Conservation (phyloP, 2,888 invertebrate species). For the Philereme transversata region DNA sequence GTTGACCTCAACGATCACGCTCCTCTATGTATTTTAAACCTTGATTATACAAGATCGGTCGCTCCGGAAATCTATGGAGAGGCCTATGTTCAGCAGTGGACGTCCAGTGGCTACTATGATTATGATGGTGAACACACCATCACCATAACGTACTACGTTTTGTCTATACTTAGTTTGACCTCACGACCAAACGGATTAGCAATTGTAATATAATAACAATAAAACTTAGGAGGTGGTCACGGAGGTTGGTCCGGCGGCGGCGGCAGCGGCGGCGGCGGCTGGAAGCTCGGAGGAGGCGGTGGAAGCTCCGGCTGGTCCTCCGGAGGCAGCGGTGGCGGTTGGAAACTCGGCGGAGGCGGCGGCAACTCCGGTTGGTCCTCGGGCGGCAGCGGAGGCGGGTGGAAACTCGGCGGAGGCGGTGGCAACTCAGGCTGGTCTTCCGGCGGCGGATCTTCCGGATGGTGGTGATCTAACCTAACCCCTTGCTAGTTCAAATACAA, state of each 20-base stretch:
- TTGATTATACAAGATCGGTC: neutral
- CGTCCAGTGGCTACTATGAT: too few species aligned
- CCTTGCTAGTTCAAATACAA: slow-evolving; percentile 56
- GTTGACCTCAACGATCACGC: slow-evolving; percentile 11
- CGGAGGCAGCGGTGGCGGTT: slow-evolving; percentile 48
- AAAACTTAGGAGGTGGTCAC: slow-evolving; percentile 42
- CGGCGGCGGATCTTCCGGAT: slow-evolving; percentile 55
- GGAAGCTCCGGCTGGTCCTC: slow-evolving; percentile 37
- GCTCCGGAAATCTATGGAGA: too few species aligned
- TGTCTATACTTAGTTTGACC: neutral
- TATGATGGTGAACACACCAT: neutral
- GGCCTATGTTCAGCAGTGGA: too few species aligned
- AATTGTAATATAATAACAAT: neutral
- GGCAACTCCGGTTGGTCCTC: slow-evolving; percentile 37
- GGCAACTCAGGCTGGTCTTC: slow-evolving; percentile 34
- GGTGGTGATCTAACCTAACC: slow-evolving; percentile 62
- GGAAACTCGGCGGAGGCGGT: slow-evolving; percentile 53
- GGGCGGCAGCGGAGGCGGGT: slow-evolving; percentile 32
- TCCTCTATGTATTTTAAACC: slow-evolving; percentile 4
- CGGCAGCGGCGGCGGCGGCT: slow-evolving; percentile 49
- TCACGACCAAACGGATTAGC: neutral
- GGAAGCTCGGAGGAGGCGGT: slow-evolving; percentile 50
- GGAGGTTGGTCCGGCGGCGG: slow-evolving; percentile 50
- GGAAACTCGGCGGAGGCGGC: slow-evolving; percentile 53
- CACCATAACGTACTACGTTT: neutral